Base-by-base conservation (phyloP, 2,113 vertebrate species). In the Alosa alosa region DNA sequence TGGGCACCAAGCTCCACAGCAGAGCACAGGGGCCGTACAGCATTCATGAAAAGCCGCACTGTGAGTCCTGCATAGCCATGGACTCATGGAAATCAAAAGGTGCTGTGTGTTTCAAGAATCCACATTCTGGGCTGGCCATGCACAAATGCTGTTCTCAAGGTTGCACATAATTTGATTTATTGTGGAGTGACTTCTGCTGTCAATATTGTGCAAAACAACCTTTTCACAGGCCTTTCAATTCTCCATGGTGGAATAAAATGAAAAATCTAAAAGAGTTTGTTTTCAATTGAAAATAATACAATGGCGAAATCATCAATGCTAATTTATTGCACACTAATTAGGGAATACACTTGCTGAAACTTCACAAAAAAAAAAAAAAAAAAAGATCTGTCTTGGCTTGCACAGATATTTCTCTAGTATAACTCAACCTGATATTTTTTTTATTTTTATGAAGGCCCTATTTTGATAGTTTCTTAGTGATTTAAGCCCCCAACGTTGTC, bases 1-100 rank as follows among this genome's bases (percentile, higher is more conserved):
- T 72, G 64, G 10, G 72, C 72, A 78, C 25, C 11, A 75, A 31
- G 68, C 31, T 11, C 13, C 31, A 15, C 36, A 78, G 72, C 44
- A 82, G 81, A 45, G 68, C 47, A 82, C 84, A 50, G 68, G 68
- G 87, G 64, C 78, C 82, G 22, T 82, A 81, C 90, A 86, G 82
- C 87, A 39, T 88, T 91, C 86, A 94, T 95, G 95, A 95, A 95
- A 94, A 94, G 94, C 93, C 84, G 90, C 93, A 89, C 92, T 95
- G 94, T 95, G 3, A 82, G 84, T 17, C 86, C 87, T 39, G 85
- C 60, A 93, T 90, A 92, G 89, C 89, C 91, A 91, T 88, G 92
- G 49, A 88, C 92, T 93, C 90, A 91, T 83, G 31, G 83, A 78
- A 75, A 87, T 95, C 91, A 94, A 95, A 95, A 93, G 93, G 82